Evolutionary conservation across 2,113 vertebrate genomes (phyloP).

Genomic region (Tapirus terrestris): DNA sequence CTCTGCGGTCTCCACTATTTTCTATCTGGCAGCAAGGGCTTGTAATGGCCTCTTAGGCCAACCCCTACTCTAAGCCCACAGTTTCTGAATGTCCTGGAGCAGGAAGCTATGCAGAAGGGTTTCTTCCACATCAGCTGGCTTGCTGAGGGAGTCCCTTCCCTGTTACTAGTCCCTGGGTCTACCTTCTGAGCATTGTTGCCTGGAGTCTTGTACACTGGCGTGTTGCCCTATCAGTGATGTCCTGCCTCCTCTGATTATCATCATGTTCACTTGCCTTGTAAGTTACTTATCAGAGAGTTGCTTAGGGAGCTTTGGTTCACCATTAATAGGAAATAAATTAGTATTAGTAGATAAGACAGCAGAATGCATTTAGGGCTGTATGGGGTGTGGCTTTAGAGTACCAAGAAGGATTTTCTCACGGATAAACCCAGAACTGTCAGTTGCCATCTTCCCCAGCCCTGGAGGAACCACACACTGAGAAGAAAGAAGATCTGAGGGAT

Average conservation of each 20-base stretch:
- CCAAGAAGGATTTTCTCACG: not conserved
- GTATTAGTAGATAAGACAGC: not conserved
- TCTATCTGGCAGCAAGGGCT: not conserved
- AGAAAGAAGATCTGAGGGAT: not conserved
- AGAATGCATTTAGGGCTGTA: not conserved
- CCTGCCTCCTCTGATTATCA: not conserved
- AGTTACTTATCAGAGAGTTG: slow-evolving; percentile 3
- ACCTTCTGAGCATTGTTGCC: not conserved
- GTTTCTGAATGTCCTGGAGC: not conserved
- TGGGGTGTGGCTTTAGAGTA: not conserved
- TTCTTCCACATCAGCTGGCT: not conserved
- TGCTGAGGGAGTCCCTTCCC: not conserved
- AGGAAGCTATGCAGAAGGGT: not conserved
- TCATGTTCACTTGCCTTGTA: not conserved
- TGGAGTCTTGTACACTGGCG: not conserved
- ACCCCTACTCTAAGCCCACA: not conserved
- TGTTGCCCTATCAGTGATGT: not conserved
- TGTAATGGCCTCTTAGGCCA: not conserved
- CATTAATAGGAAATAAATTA: slow-evolving; percentile 19
- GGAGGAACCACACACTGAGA: not conserved
- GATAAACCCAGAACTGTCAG: not conserved
- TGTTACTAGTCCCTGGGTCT: not conserved
- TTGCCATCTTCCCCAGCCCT: not conserved
- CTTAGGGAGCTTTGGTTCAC: slow-evolving; percentile 27
- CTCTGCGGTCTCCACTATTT: not conserved